Evolutionary conservation across 2,113 vertebrate species (phyloP).

Genomic region (Austrofundulus limnaeus): DNA sequence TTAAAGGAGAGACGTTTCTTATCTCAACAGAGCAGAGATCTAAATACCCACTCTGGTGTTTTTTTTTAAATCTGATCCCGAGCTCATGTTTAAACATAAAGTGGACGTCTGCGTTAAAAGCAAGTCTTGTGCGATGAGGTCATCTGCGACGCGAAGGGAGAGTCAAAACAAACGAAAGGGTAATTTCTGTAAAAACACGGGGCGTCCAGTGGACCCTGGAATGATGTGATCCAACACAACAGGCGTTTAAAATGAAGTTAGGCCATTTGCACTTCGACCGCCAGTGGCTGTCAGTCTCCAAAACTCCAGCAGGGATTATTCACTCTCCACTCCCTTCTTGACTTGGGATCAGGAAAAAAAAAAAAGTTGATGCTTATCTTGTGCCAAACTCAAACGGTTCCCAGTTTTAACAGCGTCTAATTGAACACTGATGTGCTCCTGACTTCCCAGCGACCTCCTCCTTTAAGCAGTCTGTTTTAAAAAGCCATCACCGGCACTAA

Average conservation of each 20-base stretch:
- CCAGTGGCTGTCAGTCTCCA: constrained; percentile 27
- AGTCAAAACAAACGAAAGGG: constrained; percentile 35
- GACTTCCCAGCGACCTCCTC: constrained; percentile 47
- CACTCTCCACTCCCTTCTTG: constrained; percentile 29
- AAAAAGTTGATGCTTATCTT: not conserved
- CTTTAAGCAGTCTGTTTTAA: constrained; percentile 18
- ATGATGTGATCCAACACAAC: constrained; percentile 44
- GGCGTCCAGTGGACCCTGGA: not conserved
- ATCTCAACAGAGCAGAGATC: constrained; percentile 12
- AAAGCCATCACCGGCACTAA: constrained; percentile 30
- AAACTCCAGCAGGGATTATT: constrained; percentile 13
- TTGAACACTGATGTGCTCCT: constrained; percentile 71
- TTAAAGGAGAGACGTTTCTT: constrained; percentile 15
- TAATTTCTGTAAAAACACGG: constrained; percentile 21
- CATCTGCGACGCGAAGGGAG: constrained; percentile 7
- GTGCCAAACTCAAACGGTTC: constrained; percentile 56
- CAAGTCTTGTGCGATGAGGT: constrained; percentile 20
- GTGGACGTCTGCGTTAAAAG: not conserved
- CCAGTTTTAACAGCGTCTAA: constrained; percentile 62
- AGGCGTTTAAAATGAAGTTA: constrained; percentile 44
- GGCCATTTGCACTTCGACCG: constrained; percentile 4
- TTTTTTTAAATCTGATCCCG: constrained; percentile 18
- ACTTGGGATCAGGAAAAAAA: constrained; percentile 24
- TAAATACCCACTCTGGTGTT: constrained; percentile 23
- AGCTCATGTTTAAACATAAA: not conserved